These are phyloP conservation scores for Megamerina dolium DNA, from an alignment of 2,888 invertebrate genomes.

Conservation along the genomic window DNA sequence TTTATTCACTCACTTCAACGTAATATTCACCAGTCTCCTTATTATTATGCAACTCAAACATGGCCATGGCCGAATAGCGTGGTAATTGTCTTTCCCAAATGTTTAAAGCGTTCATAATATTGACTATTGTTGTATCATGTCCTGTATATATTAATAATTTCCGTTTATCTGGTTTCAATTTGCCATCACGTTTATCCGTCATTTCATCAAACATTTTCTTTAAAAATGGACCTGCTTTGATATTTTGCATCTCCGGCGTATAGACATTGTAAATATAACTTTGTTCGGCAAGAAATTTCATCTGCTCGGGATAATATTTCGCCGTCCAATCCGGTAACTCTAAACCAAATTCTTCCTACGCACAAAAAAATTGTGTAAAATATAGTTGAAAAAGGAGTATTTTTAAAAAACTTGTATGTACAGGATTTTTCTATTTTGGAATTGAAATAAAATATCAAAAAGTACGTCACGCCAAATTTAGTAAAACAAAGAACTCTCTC, in stretches of 20 bases:
- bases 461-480: too few relatives aligned
- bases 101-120: constrained; percentile 58
- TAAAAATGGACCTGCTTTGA: constrained; percentile 60
- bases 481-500: too few relatives aligned
- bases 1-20: constrained; percentile 33
- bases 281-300: constrained; percentile 53
- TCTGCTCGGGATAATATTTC: constrained; percentile 55
- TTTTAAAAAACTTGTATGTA: background rate
- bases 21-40: constrained; percentile 49
- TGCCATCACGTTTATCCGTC: constrained; percentile 51
- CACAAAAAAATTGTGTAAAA: background rate
- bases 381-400: background rate
- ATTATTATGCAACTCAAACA: constrained; percentile 60
- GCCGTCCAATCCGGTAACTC: constrained; percentile 59
- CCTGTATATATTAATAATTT: constrained; percentile 63
- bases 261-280: constrained; percentile 57
- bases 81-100: constrained; percentile 63
- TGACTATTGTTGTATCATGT: constrained; percentile 68
- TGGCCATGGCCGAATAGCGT: constrained; percentile 57
- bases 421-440: background rate
- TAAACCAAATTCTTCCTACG: constrained; percentile 53
- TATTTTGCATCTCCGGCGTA: constrained; percentile 55
- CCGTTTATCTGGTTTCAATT: constrained; percentile 48
- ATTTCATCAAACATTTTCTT: constrained; percentile 60
- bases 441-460: too few relatives aligned